Base-by-base conservation (phyloP, 2,797 vertebrate species). In the Galaxias olidus region DNA sequence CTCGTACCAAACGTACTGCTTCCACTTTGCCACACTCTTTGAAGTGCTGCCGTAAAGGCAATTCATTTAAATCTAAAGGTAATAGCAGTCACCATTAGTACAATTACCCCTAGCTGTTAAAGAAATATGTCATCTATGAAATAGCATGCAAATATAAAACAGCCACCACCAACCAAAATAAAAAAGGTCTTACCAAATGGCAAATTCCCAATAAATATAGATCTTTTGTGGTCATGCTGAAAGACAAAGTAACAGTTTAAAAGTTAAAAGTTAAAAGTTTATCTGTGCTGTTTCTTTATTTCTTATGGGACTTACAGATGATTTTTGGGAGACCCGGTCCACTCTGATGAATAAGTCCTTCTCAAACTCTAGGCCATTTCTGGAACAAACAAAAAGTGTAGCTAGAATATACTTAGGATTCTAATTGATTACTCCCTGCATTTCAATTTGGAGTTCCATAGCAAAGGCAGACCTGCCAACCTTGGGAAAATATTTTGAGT, bases 151-250 rank as follows among this genome's bases (percentile, higher is more conserved):
- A 9, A 14, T 13, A 10, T n/a, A 2, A 9, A 20, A 10, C 17
- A 49, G 0, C 0, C n/a, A 20, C 47, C n/a, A 2, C 49, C 46
- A 15, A 13, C 10, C 50, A 4, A 42, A 9, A n/a, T 48, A 4
- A 42, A 9, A n/a, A 41, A 6, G 9, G 14, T 86, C 96, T 94
- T 87, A 99, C 97, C 96, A 1, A 96, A 98, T 0, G 96, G 73
- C 6, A 99, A 91, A 67, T 99, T 99, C 60, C 97, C 97, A 69
- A 98, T 89, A 65, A 99, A 99, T 0, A 97, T 66, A 0, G 97
- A 98, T 60, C 91, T 90, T 67, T 95, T 97, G 86, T 94, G 93
- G 68, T 96, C 91, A 53, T 96, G 88, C 97, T 98, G 84, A 71
- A 84, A 74, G 78, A 86, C 0, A 77, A 77, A 52, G 71, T 45